phyloP scores from a whole-genome alignment of 2,888 invertebrate genomes.

The Pristionchus japonicus region DNA sequence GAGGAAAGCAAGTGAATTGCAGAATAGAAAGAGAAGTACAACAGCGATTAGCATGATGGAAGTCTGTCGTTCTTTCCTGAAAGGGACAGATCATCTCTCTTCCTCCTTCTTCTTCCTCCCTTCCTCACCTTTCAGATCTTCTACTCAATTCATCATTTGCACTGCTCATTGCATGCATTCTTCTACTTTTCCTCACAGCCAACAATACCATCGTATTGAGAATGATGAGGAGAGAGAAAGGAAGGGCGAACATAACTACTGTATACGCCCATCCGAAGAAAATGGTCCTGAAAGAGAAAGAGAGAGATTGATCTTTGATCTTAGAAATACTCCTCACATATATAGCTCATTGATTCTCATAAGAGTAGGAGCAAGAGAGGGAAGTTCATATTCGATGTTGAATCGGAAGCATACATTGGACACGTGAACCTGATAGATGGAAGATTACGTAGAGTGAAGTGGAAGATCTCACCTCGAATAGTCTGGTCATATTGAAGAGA shows the following conservation, averaged over 20 bases:
- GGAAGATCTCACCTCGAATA: slow-evolving; percentile 62
- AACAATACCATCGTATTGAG: slow-evolving; percentile 72
- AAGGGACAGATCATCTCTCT: not conserved
- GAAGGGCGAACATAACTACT: slow-evolving; percentile 70
- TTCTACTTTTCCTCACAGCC: slow-evolving; percentile 64
- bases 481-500: slow-evolving; percentile 67
- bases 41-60: slow-evolving; percentile 71
- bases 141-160: slow-evolving; percentile 36
- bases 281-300: slow-evolving; percentile 52
- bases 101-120: not conserved
- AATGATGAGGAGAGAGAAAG: slow-evolving; percentile 70
- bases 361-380: slow-evolving; percentile 60
- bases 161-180: slow-evolving; percentile 53
- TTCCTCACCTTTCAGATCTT: slow-evolving; percentile 38
- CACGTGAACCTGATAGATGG: slow-evolving; percentile 60
- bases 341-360: slow-evolving; percentile 57
- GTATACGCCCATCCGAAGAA: slow-evolving; percentile 71
- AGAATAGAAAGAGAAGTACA: slow-evolving; percentile 68
- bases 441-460: not conserved
- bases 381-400: slow-evolving; percentile 69
- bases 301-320: not conserved
- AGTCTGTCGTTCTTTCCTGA: slow-evolving; percentile 65
- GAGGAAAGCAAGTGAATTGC: slow-evolving; percentile 69
- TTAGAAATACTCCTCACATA: slow-evolving; percentile 43
- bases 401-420: slow-evolving; percentile 68